A percentile compares a stretch with the other conserved stretches of the same genome.
Evolutionary conservation across 2,888 invertebrate species (phyloP).

Genomic region (Priocnemis perturbator): DNA sequence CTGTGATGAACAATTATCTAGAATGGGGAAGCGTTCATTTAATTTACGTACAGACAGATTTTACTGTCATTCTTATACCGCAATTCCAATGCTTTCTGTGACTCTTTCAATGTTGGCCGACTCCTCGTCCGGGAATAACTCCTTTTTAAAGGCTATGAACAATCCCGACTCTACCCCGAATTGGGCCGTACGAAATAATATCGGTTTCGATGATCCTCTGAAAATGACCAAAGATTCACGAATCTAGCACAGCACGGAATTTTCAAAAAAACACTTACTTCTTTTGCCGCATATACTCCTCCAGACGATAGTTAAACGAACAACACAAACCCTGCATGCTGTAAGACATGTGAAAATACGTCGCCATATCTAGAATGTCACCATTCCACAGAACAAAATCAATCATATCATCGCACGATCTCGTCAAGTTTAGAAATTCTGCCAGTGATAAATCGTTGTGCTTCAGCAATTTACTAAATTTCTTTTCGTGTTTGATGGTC

Average conservation of each 20-base stretch:
- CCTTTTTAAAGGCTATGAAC: conserved; percentile 30
- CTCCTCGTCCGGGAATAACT: conserved; percentile 19
- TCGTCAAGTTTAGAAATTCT: conserved; percentile 56
- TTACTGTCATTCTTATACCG: conserved; percentile 34
- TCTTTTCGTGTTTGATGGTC: neutral
- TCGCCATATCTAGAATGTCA: conserved; percentile 54
- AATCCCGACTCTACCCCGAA: conserved; percentile 44
- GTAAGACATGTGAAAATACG: conserved; percentile 62
- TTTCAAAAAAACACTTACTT: conserved; percentile 32
- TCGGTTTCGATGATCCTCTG: neutral
- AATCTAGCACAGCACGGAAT: neutral
- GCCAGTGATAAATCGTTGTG: conserved; percentile 53
- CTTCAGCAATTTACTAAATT: conserved; percentile 59
- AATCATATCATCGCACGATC: conserved; percentile 68
- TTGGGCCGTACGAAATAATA: conserved; percentile 5
- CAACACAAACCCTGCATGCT: conserved; percentile 70
- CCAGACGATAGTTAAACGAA: conserved; percentile 69
- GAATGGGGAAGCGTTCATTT: conserved; percentile 9
- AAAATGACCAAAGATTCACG: too few species aligned
- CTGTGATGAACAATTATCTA: conserved; percentile 64
- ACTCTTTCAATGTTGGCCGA: neutral
- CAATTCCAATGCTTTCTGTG: conserved; percentile 35
- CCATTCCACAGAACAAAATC: conserved; percentile 68
- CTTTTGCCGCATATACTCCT: conserved; percentile 25
- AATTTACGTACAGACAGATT: neutral